These are phyloP conservation scores for Podiceps cristatus DNA, from an alignment of 2,113 vertebrate species.

Conservation along the genomic window DNA sequence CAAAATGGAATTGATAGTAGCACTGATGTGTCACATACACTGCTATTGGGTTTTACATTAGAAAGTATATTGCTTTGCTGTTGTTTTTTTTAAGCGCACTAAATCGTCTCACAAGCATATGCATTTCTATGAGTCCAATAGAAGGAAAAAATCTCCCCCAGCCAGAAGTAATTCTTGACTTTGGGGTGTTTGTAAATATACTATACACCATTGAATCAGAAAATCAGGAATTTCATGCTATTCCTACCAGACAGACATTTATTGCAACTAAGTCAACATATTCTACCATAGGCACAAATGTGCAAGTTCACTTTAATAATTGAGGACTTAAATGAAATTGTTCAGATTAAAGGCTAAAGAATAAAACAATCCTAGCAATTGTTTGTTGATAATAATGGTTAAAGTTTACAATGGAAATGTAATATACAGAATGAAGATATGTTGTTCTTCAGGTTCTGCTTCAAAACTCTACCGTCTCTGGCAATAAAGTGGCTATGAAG, in stretches of 20 bases:
- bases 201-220: neutral
- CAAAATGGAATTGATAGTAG: constrained; percentile 36
- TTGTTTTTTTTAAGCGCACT: neutral
- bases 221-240: constrained; percentile 10
- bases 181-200: constrained; percentile 16
- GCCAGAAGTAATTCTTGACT: neutral
- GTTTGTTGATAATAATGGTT: neutral
- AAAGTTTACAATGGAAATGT: neutral
- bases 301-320: neutral
- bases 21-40: constrained; percentile 51
- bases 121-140: neutral
- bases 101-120: neutral
- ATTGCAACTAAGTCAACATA: neutral
- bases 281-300: neutral
- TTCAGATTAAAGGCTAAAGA: constrained; percentile 29
- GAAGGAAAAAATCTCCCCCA: neutral
- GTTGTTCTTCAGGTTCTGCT: neutral
- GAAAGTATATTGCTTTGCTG: constrained; percentile 4
- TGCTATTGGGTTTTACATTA: neutral
- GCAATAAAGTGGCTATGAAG: neutral
- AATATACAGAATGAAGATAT: neutral
- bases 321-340: neutral
- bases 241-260: neutral
- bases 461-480: neutral
- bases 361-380: neutral